These are phyloP conservation scores for Tauraco erythrolophus DNA, from an alignment of 2,113 vertebrate genomes.

Conservation along the genomic window DNA sequence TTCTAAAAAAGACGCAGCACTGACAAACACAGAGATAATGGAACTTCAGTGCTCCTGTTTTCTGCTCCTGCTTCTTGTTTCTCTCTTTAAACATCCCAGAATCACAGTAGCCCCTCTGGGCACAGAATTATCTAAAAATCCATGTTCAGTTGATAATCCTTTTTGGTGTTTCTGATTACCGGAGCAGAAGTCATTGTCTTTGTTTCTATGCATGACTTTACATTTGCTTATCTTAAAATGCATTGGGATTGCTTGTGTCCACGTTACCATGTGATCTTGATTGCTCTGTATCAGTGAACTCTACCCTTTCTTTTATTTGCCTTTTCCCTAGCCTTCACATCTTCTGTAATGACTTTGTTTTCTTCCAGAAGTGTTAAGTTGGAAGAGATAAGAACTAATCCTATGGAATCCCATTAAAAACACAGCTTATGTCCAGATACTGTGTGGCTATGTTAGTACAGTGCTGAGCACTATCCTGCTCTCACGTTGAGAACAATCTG, in stretches of 20 bases:
- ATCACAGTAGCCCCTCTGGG: neutral
- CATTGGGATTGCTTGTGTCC: neutral
- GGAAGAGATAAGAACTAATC: neutral
- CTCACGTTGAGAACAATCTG: too few species aligned
- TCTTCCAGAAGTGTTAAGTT: neutral
- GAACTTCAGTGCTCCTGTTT: neutral
- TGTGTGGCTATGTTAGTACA: neutral
- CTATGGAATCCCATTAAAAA: neutral
- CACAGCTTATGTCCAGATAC: neutral
- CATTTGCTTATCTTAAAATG: neutral
- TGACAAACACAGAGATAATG: neutral
- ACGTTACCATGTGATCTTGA: neutral
- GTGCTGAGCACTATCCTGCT: neutral
- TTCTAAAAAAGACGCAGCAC: neutral
- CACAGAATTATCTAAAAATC: neutral
- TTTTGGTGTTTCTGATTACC: neutral
- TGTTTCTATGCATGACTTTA: neutral
- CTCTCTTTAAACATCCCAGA: neutral
- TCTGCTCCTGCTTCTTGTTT: neutral
- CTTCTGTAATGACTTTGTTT: neutral
- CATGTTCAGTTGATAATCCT: neutral
- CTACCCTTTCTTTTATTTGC: neutral
- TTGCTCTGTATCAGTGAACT: neutral
- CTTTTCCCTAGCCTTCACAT: neutral
- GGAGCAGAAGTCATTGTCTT: neutral